Evolutionary conservation across 2,797 vertebrate genomes (phyloP), one percentile per base, ranked within the genome.

Genomic region (Oreortyx pictus): DNA sequence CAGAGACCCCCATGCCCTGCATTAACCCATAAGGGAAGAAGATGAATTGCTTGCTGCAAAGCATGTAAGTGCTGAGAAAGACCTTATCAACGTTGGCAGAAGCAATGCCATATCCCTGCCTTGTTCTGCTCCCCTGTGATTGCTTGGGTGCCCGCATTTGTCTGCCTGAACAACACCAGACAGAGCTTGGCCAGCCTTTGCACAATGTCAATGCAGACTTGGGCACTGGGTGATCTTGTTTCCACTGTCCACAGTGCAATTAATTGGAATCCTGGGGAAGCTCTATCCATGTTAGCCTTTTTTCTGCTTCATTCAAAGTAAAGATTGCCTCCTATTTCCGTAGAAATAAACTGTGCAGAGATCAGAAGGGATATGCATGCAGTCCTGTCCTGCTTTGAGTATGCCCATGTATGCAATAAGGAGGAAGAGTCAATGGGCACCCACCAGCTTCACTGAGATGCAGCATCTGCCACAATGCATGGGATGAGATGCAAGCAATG

Each of bases 391-490:
- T 35, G 37, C 76, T 76, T 33, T 31, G 27, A 19, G 25, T 10
- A 29, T 8, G 37, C 43, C 47, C 15, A 10, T 11, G 6, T 13
- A 0, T 18, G 29, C 61, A 29, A 8, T 4, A 8, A n/a, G 18
- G 29, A 35, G 22, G 72, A 72, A 50, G 22, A 62, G 5, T 5
- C 6, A 14, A 44, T 35, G n/a, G 31, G 5, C 43, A 31, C 13
- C 49, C 33, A 64, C 6, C 33, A 57, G 20, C 61, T 62, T 57
- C 8, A 20, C 49, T 44, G n/a, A 78, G 66, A 20, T 14, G 14
- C 20, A 44, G 1, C 17, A 22, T 44, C 72, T 27, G 22, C 23
- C 1, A 1, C 25, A 3, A 6, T 11, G 6, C 17, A 9, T 17
- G 23, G 35, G 73, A 78, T 11, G 24, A 62, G 29, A 75, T 13